Evolutionary conservation across 2,113 vertebrate genomes (phyloP), one percentile per base, ranked within the genome.

Genomic region (Lanius ludovicianus): DNA sequence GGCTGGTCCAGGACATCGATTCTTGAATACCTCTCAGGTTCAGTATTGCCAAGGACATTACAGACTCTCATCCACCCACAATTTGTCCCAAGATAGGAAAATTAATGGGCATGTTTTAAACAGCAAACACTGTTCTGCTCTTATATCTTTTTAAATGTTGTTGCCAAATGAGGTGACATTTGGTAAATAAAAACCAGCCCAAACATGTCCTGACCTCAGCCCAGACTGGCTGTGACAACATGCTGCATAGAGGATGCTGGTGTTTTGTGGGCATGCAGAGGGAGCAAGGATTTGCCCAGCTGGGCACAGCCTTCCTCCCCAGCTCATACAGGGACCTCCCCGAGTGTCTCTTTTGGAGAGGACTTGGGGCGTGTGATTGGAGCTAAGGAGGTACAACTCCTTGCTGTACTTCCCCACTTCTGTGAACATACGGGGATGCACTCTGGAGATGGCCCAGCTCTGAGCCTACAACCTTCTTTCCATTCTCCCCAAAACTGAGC

Each of bases 301-400:
- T 7, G 14, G n/a, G 18, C 24, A 53, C 55, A 74, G 27, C 56
- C 13, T 76, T 85, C 22, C 55, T 83, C 23, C 37, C 49, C 3
- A 2, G n/a, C 27, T 84, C 60, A 14, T 31, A 24, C 24, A 31
- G 28, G 7, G 23, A 2, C 9, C 23, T 79, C 15, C 2, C 8
- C 3, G 41, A 46, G 17, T 20, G 23, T 31, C 11, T 76, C 9
- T 18, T 86, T 78, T 0, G 0, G 11, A 53, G 39, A 33, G 6
- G 7, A 39, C 6, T 50, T 75, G 6, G 7, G 35, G 3, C 2
- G 7, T 1, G 4, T 41, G 44, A 25, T 19, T 71, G 7, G 28
- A 92, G 16, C 25, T 1, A 33, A 3, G 15, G 18, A 23, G 7
- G 4, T 84, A 39, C 37, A 17, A 21, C 6, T 9, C 25, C 15